Evolutionary conservation across 2,113 vertebrate species (phyloP).

Genomic region (Lamprologus speciosus): DNA sequence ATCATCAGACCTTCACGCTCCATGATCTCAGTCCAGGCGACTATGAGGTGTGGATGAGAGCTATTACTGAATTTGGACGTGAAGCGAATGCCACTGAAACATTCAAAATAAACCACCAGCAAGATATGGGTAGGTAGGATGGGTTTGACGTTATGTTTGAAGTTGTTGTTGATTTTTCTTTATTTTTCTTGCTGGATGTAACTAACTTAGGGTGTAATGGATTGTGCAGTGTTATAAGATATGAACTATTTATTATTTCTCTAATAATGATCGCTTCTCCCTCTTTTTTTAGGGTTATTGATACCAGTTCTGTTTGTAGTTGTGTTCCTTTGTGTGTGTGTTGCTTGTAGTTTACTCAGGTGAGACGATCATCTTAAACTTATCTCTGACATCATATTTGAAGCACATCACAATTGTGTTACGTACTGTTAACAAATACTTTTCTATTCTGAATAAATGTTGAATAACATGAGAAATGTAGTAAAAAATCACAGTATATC

Average conservation of each 20-base stretch:
- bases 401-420: not conserved
- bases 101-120: slow-evolving; percentile 12
- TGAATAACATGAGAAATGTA: not conserved
- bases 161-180: not conserved
- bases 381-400: not conserved
- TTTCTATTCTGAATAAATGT: not conserved
- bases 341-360: not conserved
- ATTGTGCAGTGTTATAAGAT: not conserved
- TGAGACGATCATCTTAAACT: slow-evolving; percentile 2
- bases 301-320: accelerated
- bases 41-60: slow-evolving; percentile 58
- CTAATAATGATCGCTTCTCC: not conserved
- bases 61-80: slow-evolving; percentile 46
- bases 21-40: slow-evolving; percentile 3
- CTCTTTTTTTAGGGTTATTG: not conserved
- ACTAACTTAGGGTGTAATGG: not conserved
- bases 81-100: slow-evolving; percentile 1
- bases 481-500: not conserved
- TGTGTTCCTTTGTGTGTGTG: accelerated
- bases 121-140: not conserved
- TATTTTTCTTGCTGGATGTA: not conserved
- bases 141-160: not conserved
- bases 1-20: not conserved
- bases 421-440: not conserved
- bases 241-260: not conserved